phyloP scores from a whole-genome alignment of 2,888 invertebrate genomes.

The Panzeria rudis region DNA sequence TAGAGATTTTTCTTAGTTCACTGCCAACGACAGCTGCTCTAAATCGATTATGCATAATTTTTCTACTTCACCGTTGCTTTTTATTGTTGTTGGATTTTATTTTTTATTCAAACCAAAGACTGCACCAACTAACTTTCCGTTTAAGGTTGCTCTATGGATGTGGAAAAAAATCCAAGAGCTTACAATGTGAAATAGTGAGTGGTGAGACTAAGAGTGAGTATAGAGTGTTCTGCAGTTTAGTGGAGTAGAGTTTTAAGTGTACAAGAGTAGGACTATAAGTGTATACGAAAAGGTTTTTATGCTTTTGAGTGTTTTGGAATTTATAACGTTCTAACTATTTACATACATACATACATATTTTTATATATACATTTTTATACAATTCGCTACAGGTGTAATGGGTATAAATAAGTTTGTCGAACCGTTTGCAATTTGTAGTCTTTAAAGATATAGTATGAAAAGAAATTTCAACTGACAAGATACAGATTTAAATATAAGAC shows the following conservation, averaged over 20 bases:
- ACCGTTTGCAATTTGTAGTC: too few relatives aligned
- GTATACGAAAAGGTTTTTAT: constrained; percentile 49
- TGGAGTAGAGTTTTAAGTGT: constrained; percentile 51
- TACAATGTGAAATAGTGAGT: constrained; percentile 9
- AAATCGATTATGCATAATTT: constrained; percentile 72
- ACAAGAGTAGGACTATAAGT: constrained; percentile 25
- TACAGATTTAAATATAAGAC: too few relatives aligned
- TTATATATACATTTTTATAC: too few relatives aligned
- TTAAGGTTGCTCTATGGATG: constrained; percentile 32
- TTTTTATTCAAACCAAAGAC: constrained; percentile 27
- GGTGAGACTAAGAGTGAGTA: constrained; percentile 11
- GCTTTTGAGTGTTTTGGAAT: constrained; percentile 60
- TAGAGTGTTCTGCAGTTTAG: constrained; percentile 21
- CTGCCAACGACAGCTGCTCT: constrained; percentile 72
- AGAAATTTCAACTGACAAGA: too few relatives aligned
- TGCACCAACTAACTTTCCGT: constrained; percentile 42
- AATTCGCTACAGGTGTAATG: too few relatives aligned
- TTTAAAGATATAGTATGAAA: too few relatives aligned
- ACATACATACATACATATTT: constrained; percentile 10
- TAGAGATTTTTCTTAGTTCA: constrained; percentile 62
- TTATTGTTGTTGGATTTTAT: not conserved
- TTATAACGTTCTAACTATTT: constrained; percentile 65
- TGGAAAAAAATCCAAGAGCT: not conserved
- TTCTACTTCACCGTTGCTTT: constrained; percentile 45
- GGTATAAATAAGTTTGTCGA: too few relatives aligned